phyloP scores from a whole-genome alignment of 2,888 invertebrate genomes.

The Eristalis arbustorum region DNA sequence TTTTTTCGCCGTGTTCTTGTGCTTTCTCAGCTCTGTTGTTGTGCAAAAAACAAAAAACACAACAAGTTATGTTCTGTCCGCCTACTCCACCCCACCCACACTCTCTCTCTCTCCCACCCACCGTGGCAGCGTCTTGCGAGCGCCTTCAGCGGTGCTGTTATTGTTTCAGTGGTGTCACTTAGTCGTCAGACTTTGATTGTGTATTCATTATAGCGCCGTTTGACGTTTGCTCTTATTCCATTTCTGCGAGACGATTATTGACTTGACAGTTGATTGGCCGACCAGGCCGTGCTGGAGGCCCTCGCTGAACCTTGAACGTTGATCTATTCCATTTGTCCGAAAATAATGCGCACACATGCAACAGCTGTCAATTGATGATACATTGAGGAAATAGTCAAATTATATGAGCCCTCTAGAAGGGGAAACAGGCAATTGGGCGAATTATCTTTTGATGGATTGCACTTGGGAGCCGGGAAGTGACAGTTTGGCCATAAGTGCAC shows the following conservation, averaged over 20 bases:
- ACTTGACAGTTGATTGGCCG: background rate
- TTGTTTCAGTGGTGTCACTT: conserved; percentile 42
- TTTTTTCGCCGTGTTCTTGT: conserved; percentile 24
- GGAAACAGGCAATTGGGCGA: background rate
- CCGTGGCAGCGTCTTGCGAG: background rate
- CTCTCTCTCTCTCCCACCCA: too few species aligned
- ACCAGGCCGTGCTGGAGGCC: background rate
- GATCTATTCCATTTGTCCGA: background rate
- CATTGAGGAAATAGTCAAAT: background rate
- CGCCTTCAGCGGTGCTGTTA: background rate
- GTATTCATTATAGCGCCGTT: conserved; percentile 19
- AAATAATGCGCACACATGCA: background rate
- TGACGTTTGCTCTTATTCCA: background rate
- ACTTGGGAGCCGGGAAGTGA: background rate
- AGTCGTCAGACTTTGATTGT: conserved; percentile 37
- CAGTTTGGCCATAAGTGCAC: background rate
- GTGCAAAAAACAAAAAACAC: conserved; percentile 8
- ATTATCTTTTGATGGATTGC: background rate
- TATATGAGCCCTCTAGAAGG: background rate
- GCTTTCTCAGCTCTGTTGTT: conserved; percentile 35
- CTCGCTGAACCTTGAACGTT: background rate
- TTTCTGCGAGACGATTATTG: background rate
- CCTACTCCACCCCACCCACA: background rate
- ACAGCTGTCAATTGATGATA: background rate
- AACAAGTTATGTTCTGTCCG: background rate